Percentiles rank a stretch among this genome's conserved stretches.
Evolutionary conservation across 2,797 vertebrate genomes (phyloP).

Genomic region (Apodemus agrarius): DNA sequence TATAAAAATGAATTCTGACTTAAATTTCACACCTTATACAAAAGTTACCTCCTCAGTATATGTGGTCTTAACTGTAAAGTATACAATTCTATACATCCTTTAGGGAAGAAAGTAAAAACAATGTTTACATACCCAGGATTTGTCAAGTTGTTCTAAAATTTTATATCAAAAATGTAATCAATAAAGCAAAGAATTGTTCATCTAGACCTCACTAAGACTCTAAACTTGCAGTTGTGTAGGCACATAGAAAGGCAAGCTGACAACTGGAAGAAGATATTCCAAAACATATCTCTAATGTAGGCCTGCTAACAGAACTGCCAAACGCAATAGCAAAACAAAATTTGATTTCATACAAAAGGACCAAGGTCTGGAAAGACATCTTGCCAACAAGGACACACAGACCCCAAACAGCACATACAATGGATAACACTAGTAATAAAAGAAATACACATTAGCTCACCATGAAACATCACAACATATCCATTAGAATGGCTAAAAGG

Average conservation of each 20-base stretch:
- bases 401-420: conserved; percentile 21
- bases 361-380: not conserved
- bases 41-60: conserved; percentile 33
- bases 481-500: conserved; percentile 9
- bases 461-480: not conserved
- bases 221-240: not conserved
- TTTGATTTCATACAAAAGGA: not conserved
- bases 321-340: not conserved
- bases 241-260: not conserved
- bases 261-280: not conserved
- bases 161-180: not conserved
- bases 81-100: not conserved
- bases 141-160: not conserved
- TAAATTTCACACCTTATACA: conserved; percentile 42
- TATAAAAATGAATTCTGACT: not conserved
- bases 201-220: not conserved
- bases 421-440: conserved; percentile 3
- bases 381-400: not conserved
- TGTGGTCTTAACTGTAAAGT: conserved; percentile 31
- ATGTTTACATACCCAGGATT: conserved; percentile 17
- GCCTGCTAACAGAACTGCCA: not conserved
- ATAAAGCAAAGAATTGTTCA: conserved; percentile 34
- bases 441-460: conserved; percentile 13
- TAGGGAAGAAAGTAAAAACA: not conserved
- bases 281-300: conserved; percentile 5